Base-by-base conservation (phyloP, 2,113 vertebrate species). In the Clinocottus analis region DNA sequence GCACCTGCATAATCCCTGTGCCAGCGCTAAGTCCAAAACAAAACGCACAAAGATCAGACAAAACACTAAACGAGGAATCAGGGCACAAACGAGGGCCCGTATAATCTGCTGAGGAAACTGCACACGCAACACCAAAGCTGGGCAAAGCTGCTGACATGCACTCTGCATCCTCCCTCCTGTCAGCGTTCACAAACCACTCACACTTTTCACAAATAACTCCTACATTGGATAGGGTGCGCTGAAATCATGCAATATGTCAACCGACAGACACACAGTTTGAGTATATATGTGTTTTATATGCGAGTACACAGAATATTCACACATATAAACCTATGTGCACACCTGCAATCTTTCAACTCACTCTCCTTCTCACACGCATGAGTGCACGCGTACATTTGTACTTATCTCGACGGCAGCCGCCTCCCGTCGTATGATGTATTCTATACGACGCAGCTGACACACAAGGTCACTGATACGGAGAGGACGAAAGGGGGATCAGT, bases 401-500 rank as follows among this genome's bases (percentile, higher is more conserved):
- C 77, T 64, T 65, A 75, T 89, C 60, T 72, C 35, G 11, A 13
- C 39, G 0, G 39, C 39, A 8, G 63, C 3, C 9, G 37, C 61
- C 60, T 81, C 79, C 43, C 13, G 11, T 41, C 21, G 4, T 62
- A 66, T 79, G 89, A 85, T 87, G 79, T 68, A 85, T 33, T 63
- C 70, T 72, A 72, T 68, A 75, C 45, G 79, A 80, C 35, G 35
- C 1, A 17, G 33, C 47, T 77, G 86, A 89, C 86, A 75, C 69
- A 47, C 75, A 89, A 91, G 88, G 83, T 87, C 85, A 43, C 23
- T 21, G 77, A 76, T 81, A 84, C 39, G 62, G 72, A 60, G 75
- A 59, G 21, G 66, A 79, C 60, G 61, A 77, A 69, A 69, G 33
- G 39, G 39, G 43, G 53, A 77, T 60, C 51, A 16, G 67, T 41